Evolutionary conservation across 1,140 invertebrate species (phyloP), one percentile per base, ranked within the genome.

Genomic region (Musca domestica): DNA sequence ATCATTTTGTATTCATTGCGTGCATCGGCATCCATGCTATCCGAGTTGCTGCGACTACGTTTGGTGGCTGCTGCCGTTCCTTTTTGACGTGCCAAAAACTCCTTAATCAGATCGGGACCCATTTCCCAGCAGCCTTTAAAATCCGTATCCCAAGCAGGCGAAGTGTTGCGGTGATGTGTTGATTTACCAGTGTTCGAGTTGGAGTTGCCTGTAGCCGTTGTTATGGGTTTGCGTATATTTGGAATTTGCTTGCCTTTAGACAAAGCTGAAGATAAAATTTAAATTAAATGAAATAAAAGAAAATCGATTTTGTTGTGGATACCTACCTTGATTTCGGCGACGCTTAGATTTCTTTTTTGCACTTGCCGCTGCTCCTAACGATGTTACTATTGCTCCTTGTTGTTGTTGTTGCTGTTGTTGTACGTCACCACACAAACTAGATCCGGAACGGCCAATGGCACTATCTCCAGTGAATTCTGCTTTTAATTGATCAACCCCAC

Each of bases 121-220:
- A 73, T 73, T 65, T 73, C 72, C 72, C 72, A 73, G 66, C 67
- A 66, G 22, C 72, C 72, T 48, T 71, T 69, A 41, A 73, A 73
- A 66, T 73, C 72, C 1, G 72, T 73, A 68, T 73, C 72, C 72
- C 72, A 73, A 20, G 66, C 67, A 41, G 67, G 67, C 6, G 67
- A 70, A 5, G 48, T 22, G 25, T 66, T 70, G 19, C 69, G 69
- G 51, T 66, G 52, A 25, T 51, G 64, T 6, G 46, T 3, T 14
- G 46, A 49, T 19, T 46, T 46, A 49, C 22, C 22, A 19, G 25
- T 17, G 20, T 17, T 27, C 48, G 58, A 48, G 52, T 52, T 68
- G 15, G 66, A 22, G 19, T 17, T 47, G 22, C 34, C 66, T 47
- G 22, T 34, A 15, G 27, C 30, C 5, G 47, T 20, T n/a, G 22